Conservation (phyloP, 2,113 vertebrate genomes). For the Brachypteracias leptosomus region DNA sequence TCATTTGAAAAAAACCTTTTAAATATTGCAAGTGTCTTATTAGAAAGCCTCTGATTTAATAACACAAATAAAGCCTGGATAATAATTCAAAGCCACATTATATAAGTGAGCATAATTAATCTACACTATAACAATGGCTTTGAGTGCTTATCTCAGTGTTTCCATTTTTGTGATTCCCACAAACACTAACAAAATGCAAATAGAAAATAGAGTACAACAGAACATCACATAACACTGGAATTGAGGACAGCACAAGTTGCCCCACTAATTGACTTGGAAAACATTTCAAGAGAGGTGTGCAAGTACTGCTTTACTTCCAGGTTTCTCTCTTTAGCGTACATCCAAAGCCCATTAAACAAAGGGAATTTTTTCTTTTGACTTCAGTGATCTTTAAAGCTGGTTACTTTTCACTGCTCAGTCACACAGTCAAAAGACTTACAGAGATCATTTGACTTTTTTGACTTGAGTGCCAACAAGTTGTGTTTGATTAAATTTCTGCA, state of each 20-base stretch:
- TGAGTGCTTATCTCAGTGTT: neutral
- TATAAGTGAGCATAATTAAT: conserved; percentile 1
- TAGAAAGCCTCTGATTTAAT: neutral
- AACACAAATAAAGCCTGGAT: neutral
- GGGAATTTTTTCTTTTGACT: neutral
- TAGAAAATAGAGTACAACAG: neutral
- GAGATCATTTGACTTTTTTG: neutral
- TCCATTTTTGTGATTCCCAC: neutral
- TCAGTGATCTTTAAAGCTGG: neutral
- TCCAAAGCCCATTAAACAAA: neutral
- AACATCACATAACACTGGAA: neutral
- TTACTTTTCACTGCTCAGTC: neutral
- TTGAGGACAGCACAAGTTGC: neutral
- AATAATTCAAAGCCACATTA: neutral
- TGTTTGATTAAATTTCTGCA: neutral
- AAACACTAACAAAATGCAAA: neutral
- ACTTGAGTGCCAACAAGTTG: neutral
- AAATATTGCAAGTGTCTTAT: neutral
- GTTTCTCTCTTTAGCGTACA: neutral
- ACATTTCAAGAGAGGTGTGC: neutral
- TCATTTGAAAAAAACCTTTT: neutral
- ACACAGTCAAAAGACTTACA: neutral
- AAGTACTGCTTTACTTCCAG: neutral
- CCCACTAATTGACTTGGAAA: neutral
- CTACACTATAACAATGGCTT: neutral